phyloP scores from a whole-genome alignment of 2,888 invertebrate genomes.

The Lymantria dispar region DNA sequence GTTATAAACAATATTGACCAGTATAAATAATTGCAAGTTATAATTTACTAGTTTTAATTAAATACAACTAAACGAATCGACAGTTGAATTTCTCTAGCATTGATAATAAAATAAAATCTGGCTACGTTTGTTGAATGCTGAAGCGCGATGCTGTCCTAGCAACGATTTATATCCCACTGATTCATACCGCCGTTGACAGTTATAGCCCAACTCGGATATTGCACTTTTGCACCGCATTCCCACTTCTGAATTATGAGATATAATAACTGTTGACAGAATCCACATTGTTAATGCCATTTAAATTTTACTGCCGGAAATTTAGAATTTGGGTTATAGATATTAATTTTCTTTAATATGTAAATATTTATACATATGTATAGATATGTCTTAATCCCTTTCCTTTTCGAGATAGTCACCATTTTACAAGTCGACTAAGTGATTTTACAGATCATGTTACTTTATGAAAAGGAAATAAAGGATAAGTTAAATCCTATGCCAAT shows the following conservation, averaged over 20 bases:
- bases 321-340: background rate
- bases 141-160: slow-evolving; percentile 59
- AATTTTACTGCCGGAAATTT: slow-evolving; percentile 10
- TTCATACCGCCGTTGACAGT: slow-evolving; percentile 75
- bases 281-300: slow-evolving; percentile 28
- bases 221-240: slow-evolving; percentile 72
- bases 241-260: slow-evolving; percentile 64
- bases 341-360: too few species aligned
- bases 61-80: slow-evolving; percentile 65
- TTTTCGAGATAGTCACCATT: too few species aligned
- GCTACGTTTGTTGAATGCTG: slow-evolving; percentile 50
- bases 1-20: background rate
- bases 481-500: too few species aligned
- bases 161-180: slow-evolving; percentile 73
- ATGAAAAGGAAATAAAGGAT: too few species aligned
- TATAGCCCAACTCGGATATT: slow-evolving; percentile 73
- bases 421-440: too few species aligned
- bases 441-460: too few species aligned
- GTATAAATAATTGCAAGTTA: slow-evolving; percentile 12
- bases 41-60: slow-evolving; percentile 38
- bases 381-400: too few species aligned
- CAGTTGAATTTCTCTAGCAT: slow-evolving; percentile 48
- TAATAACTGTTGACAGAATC: slow-evolving; percentile 58
- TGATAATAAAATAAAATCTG: slow-evolving; percentile 69
- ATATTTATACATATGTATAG: too few species aligned